Conservation (phyloP, 2,797 vertebrate species). For the Oreonectes daqikongensis region DNA sequence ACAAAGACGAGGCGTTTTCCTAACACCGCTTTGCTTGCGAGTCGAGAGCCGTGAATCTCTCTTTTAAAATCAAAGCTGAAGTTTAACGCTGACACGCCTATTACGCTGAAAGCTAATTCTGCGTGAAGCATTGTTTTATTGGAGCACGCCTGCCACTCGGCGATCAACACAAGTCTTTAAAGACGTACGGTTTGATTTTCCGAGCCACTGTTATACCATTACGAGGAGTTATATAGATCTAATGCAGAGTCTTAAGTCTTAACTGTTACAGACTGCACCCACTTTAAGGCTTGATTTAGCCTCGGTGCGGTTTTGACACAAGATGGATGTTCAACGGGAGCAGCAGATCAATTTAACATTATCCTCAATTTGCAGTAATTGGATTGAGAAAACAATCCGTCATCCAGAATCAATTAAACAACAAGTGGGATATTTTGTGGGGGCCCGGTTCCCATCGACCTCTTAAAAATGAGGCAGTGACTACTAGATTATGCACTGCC, state of each 20-base stretch:
- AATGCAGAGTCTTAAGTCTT: slow-evolving; percentile 43
- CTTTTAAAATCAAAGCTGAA: slow-evolving; percentile 1
- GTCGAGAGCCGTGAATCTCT: neutral
- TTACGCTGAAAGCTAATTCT: slow-evolving; percentile 9
- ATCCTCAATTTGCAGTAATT: slow-evolving; percentile 66
- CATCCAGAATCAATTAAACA: slow-evolving; percentile 63
- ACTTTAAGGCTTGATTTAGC: slow-evolving; percentile 56
- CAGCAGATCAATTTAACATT: slow-evolving; percentile 66
- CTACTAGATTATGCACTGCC: slow-evolving; percentile 49
- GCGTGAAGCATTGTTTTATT: neutral
- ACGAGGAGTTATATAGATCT: slow-evolving; percentile 42
- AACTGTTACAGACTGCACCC: slow-evolving; percentile 49
- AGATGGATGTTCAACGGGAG: slow-evolving; percentile 61
- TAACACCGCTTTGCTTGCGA: neutral
- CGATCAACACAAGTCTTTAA: neutral
- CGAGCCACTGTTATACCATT: slow-evolving; percentile 12
- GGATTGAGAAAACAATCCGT: slow-evolving; percentile 66
- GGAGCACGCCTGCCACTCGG: neutral
- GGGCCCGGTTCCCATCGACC: slow-evolving; percentile 52
- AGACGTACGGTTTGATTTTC: neutral
- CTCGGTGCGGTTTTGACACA: slow-evolving; percentile 55
- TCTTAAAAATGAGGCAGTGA: slow-evolving; percentile 51
- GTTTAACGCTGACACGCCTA: neutral
- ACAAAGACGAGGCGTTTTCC: neutral
- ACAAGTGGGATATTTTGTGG: slow-evolving; percentile 58